Percentiles rank a stretch among this genome's conserved stretches.
Conservation (phyloP, 2,113 vertebrate species). For the Triplophysa rosa region DNA sequence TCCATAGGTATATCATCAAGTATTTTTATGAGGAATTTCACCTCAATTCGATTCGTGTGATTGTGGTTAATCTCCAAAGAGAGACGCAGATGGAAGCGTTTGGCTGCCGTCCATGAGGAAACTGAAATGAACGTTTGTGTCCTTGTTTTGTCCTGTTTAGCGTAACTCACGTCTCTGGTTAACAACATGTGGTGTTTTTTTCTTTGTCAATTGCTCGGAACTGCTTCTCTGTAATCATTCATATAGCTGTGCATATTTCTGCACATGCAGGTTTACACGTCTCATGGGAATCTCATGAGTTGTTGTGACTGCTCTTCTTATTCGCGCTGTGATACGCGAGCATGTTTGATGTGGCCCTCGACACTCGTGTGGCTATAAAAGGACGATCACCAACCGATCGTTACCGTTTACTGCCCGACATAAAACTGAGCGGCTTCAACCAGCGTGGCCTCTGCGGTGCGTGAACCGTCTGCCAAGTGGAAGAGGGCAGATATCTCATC, state of each 20-base stretch:
- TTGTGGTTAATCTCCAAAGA: constrained; percentile 28
- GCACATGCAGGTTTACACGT: not conserved
- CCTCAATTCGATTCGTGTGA: constrained; percentile 24
- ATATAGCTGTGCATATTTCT: not conserved
- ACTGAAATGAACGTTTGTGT: constrained; percentile 3
- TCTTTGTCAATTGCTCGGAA: constrained; percentile 6
- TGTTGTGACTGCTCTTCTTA: not conserved
- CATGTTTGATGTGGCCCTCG: constrained; percentile 31
- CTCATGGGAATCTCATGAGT: not conserved
- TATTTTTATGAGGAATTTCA: constrained; percentile 2
- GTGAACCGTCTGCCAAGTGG: constrained; percentile 55
- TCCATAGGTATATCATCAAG: constrained; percentile 12
- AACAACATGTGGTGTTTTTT: not conserved
- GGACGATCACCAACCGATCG: constrained; percentile 46
- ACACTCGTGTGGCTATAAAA: constrained; percentile 47
- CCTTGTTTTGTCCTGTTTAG: not conserved
- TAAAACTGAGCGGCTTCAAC: constrained; percentile 56
- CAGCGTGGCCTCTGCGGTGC: constrained; percentile 46
- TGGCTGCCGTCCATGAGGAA: constrained; percentile 1
- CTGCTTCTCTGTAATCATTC: constrained; percentile 14
- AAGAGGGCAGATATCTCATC: constrained; percentile 54
- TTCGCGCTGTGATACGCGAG: constrained; percentile 18
- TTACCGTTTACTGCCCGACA: constrained; percentile 58
- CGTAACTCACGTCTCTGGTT: constrained; percentile 3
- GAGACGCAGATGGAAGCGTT: constrained; percentile 48